phyloP scores from a whole-genome alignment of 2,888 invertebrate species.

The Cryptus armator region DNA sequence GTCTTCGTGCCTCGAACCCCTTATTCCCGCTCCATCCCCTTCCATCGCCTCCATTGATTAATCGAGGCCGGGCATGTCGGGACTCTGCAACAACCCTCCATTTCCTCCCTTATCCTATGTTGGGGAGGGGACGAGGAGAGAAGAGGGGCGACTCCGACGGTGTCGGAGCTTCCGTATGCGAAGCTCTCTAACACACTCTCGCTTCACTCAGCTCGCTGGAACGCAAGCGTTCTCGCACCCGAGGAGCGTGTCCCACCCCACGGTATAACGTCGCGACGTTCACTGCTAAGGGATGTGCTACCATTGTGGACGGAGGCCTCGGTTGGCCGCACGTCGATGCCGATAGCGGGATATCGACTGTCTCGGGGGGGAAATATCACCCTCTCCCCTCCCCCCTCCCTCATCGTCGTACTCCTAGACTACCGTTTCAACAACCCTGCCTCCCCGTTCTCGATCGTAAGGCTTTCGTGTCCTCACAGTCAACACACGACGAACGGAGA shows the following conservation, averaged over 20 bases:
- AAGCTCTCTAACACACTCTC: conserved; percentile 34
- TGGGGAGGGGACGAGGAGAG: neutral
- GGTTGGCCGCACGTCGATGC: conserved; percentile 66
- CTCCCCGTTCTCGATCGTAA: neutral
- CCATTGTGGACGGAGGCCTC: conserved; percentile 39
- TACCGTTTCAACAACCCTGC: conserved; percentile 2
- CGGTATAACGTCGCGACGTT: conserved; percentile 20
- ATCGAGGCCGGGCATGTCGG: conserved; percentile 83
- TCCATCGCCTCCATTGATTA: conserved; percentile 80
- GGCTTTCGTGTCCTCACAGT: conserved; percentile 21
- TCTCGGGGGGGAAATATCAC: conserved; percentile 67
- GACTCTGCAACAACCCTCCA: conserved; percentile 82
- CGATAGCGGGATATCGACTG: conserved; percentile 78
- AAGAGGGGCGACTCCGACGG: conserved; percentile 12
- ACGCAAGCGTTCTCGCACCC: conserved; percentile 54
- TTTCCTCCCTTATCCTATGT: conserved; percentile 77
- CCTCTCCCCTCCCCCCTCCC: neutral
- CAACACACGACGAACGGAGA: neutral
- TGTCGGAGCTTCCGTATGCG: conserved; percentile 36
- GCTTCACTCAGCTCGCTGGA: conserved; percentile 19
- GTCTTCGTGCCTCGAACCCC: conserved; percentile 61
- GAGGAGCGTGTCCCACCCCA: conserved; percentile 10
- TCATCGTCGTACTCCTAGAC: neutral
- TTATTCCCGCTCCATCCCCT: conserved; percentile 75
- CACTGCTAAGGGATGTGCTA: conserved; percentile 32